A percentile compares a stretch with the other conserved stretches of the same genome.
Evolutionary conservation across 2,888 invertebrate genomes (phyloP).

Genomic region (Schrankia costaestrigalis): DNA sequence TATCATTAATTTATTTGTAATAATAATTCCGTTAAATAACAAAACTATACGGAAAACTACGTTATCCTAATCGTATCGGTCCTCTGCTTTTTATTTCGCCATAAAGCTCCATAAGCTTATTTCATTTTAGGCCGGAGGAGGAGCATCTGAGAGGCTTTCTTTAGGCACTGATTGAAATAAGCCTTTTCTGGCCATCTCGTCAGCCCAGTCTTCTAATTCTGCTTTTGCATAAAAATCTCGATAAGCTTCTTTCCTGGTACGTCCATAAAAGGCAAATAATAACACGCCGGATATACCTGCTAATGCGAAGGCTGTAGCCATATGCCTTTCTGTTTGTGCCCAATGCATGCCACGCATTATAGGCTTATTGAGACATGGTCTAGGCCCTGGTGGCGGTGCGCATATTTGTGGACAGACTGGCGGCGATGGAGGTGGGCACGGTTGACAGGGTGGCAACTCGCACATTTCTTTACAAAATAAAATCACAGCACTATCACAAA

Average conservation of each 20-base stretch:
- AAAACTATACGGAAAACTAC: no score
- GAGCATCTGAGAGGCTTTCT: constrained; percentile 41
- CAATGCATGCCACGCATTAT: constrained; percentile 85
- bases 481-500: no score
- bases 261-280: constrained; percentile 71
- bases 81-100: no score
- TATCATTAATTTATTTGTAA: no score
- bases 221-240: constrained; percentile 74
- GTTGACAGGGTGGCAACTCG: constrained; percentile 37
- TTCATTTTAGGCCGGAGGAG: no score
- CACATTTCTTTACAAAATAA: no score
- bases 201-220: constrained; percentile 64
- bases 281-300: constrained; percentile 57
- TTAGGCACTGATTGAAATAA: constrained; percentile 64
- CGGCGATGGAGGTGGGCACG: constrained; percentile 48
- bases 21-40: no score
- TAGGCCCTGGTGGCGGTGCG: constrained; percentile 44
- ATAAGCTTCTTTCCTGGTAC: constrained; percentile 81
- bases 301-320: constrained; percentile 72
- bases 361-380: constrained; percentile 72
- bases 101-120: no score
- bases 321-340: constrained; percentile 79
- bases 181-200: constrained; percentile 74
- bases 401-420: constrained; percentile 48
- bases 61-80: no score